A percentile compares a stretch with the other conserved stretches of the same genome.
Conservation (phyloP, 2,113 vertebrate species). For the Rattus rattus region DNA sequence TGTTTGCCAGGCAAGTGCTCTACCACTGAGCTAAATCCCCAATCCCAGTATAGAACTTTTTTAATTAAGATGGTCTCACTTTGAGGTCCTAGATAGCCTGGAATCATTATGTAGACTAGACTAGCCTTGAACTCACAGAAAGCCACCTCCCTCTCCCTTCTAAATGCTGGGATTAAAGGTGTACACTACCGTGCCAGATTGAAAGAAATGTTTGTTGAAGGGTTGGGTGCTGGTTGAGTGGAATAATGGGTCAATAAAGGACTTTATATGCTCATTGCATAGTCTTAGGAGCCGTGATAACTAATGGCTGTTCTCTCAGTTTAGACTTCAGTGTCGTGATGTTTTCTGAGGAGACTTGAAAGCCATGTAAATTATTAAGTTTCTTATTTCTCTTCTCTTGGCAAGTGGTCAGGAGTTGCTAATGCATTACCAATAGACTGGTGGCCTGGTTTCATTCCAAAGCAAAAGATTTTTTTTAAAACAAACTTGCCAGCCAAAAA, state of each 20-base stretch:
- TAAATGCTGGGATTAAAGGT: not conserved
- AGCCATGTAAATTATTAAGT: not conserved
- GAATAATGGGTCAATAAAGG: not conserved
- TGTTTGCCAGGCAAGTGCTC: no score
- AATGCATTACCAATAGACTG: slow-evolving; percentile 23
- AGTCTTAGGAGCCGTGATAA: not conserved
- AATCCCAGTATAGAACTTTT: not conserved
- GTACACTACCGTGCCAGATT: not conserved
- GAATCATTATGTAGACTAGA: not conserved
- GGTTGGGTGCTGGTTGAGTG: not conserved
- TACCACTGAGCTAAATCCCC: no score
- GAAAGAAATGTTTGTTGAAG: slow-evolving; percentile 4
- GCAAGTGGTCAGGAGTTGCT: not conserved
- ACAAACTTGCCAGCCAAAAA: slow-evolving; percentile 15
- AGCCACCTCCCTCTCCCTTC: not conserved
- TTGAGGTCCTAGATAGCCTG: not conserved
- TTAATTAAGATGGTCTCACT: not conserved
- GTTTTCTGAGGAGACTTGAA: not conserved
- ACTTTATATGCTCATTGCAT: not conserved
- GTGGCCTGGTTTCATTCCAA: slow-evolving; percentile 22
- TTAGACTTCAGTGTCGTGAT: not conserved
- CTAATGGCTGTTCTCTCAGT: not conserved
- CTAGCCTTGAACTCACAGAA: not conserved
- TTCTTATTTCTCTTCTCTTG: slow-evolving; percentile 3
- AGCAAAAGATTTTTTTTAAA: not conserved